Percentiles rank a stretch among this genome's conserved stretches.
phyloP scores from a whole-genome alignment of 2,888 invertebrate genomes.

The Lampropteryx suffumata region DNA sequence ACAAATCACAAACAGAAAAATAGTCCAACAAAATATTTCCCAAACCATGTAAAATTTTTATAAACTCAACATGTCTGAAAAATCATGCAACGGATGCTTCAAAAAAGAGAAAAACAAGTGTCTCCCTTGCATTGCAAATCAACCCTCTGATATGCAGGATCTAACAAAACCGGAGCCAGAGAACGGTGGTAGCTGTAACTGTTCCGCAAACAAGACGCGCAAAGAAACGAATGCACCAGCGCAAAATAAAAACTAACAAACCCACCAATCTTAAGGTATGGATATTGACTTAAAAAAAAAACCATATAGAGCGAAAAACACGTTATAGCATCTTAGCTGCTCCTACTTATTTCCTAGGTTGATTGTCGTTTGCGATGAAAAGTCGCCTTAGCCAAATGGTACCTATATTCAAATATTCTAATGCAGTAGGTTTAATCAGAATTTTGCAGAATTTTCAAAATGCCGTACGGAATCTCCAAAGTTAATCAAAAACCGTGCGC shows the following conservation, averaged over 20 bases:
- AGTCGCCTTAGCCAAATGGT: no score
- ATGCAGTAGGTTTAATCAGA: no score
- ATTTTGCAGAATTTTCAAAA: slow-evolving; percentile 8
- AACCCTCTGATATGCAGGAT: slow-evolving; percentile 17
- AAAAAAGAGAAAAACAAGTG: slow-evolving; percentile 39
- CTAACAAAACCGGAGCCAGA: slow-evolving; percentile 7
- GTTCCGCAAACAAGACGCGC: slow-evolving; percentile 35
- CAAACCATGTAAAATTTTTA: slow-evolving; percentile 7
- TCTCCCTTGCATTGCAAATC: slow-evolving; percentile 38
- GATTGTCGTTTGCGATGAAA: no score
- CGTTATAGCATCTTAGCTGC: no score
- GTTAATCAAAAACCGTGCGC: slow-evolving; percentile 40
- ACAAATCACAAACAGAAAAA: background rate
- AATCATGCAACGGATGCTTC: slow-evolving; percentile 32
- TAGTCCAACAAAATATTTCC: background rate
- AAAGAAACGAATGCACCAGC: slow-evolving; percentile 19
- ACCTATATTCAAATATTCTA: no score
- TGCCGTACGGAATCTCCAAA: slow-evolving; percentile 7
- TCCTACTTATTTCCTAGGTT: no score
- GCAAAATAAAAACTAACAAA: background rate
- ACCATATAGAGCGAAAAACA: no score
- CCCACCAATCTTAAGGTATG: background rate
- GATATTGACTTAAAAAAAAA: background rate
- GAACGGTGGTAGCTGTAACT: slow-evolving; percentile 9
- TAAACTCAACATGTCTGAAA: slow-evolving; percentile 39